A percentile compares a stretch with the other conserved stretches of the same genome.
Conservation (phyloP, 2,113 vertebrate genomes). For the Psephotus haematonotus region DNA sequence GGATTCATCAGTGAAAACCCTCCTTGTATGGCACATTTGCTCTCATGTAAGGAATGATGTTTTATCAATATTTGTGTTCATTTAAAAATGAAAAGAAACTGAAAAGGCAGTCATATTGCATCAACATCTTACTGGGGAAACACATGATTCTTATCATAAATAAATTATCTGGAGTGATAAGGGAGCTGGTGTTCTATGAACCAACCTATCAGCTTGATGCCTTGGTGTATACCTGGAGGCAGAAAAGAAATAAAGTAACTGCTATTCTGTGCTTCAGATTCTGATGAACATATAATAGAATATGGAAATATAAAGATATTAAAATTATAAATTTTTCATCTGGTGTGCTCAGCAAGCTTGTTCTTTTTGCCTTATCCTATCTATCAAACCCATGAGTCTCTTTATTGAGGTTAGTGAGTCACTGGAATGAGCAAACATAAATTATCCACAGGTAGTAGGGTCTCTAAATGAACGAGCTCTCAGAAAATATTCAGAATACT, state of each 20-base stretch:
- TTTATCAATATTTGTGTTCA: slow-evolving; percentile 12
- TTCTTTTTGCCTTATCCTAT: neutral
- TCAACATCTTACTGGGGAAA: neutral
- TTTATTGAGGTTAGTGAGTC: neutral
- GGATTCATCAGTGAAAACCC: neutral
- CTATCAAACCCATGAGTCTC: slow-evolving; percentile 4
- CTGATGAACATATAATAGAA: slow-evolving; percentile 17
- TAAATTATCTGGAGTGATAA: slow-evolving; percentile 46
- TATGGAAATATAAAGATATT: slow-evolving; percentile 57
- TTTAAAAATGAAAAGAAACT: slow-evolving; percentile 11
- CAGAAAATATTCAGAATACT: neutral
- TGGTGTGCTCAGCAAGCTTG: neutral
- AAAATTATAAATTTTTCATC: slow-evolving; percentile 62
- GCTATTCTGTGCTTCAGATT: neutral
- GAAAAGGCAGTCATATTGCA: neutral
- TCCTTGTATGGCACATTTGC: neutral
- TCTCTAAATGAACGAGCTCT: neutral
- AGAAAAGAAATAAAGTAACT: slow-evolving; percentile 23
- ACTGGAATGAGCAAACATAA: neutral
- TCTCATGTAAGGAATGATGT: neutral
- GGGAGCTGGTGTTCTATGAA: neutral
- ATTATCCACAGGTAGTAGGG: slow-evolving; percentile 22
- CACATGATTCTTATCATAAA: slow-evolving; percentile 23
- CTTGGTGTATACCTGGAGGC: slow-evolving; percentile 8
- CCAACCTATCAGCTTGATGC: slow-evolving; percentile 25